Percentiles rank a stretch among this genome's conserved stretches.
phyloP scores from a whole-genome alignment of 2,797 vertebrate genomes.

The Enteromius treurensis region DNA sequence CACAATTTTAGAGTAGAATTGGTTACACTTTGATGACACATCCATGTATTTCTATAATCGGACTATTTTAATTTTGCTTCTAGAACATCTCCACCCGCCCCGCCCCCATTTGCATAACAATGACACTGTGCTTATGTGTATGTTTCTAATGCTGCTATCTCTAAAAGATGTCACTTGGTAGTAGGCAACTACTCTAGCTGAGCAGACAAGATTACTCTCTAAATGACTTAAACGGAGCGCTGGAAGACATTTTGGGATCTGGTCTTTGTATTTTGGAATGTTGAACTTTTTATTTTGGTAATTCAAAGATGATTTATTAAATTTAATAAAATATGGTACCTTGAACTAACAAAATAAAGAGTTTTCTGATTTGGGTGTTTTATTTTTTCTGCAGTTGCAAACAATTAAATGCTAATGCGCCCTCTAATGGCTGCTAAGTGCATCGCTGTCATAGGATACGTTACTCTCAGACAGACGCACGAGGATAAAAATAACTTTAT shows the following conservation, averaged over 20 bases:
- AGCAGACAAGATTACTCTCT: constrained; percentile 51
- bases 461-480: neutral
- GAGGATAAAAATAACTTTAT: neutral
- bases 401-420: neutral
- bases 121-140: constrained; percentile 67
- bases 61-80: neutral
- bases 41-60: constrained; percentile 3
- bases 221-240: constrained; percentile 59
- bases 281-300: constrained; percentile 83
- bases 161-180: constrained; percentile 75
- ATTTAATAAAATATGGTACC: constrained; percentile 82
- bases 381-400: neutral
- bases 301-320: constrained; percentile 76
- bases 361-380: constrained; percentile 13
- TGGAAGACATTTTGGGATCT: constrained; percentile 66
- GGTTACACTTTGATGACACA: neutral
- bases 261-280: constrained; percentile 82
- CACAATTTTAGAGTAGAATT: neutral
- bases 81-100: constrained; percentile 16
- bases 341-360: constrained; percentile 69
- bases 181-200: constrained; percentile 70
- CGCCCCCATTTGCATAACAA: constrained; percentile 35
- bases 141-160: constrained; percentile 71
- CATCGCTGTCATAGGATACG: neutral
- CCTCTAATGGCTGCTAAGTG: neutral